These are phyloP conservation scores for Rafetus swinhoei DNA, from an alignment of 2,113 vertebrate genomes.

Conservation along the genomic window DNA sequence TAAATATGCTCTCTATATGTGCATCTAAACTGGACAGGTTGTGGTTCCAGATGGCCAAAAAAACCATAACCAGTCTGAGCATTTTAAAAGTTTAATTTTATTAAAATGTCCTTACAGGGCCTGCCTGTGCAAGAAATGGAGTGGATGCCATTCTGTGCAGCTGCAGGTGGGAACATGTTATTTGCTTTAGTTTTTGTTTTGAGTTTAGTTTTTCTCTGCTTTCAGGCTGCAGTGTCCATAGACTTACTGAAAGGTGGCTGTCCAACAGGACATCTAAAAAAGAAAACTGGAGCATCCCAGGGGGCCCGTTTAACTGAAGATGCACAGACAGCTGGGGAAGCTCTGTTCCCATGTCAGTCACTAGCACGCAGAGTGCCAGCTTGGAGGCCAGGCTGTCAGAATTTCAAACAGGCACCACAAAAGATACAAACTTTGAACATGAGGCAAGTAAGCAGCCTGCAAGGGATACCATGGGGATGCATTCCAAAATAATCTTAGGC, in stretches of 20 bases:
- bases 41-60: conserved; percentile 74
- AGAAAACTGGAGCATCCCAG: conserved; percentile 34
- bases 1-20: conserved; percentile 56
- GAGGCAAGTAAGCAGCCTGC: conserved; percentile 6
- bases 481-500: conserved; percentile 42
- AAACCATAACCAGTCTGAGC: conserved; percentile 45
- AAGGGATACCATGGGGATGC: background rate
- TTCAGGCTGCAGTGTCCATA: conserved; percentile 35
- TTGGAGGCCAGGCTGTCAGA: conserved; percentile 60
- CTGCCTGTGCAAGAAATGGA: conserved; percentile 37
- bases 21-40: conserved; percentile 67
- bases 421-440: conserved; percentile 59
- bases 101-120: conserved; percentile 56
- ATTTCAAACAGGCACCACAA: conserved; percentile 28
- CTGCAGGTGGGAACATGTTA: conserved; percentile 41
- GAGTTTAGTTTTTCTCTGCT: background rate
- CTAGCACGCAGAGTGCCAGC: conserved; percentile 25
- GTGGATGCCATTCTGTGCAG: background rate
- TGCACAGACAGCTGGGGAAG: conserved; percentile 63
- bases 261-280: conserved; percentile 58
- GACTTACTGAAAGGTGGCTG: conserved; percentile 39
- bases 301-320: conserved; percentile 28
- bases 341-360: conserved; percentile 48
- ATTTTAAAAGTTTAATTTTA: conserved; percentile 67
- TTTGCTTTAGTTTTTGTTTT: conserved; percentile 34